Evolutionary conservation across 2,888 invertebrate genomes (phyloP).

Genomic region (Netelia inedita): DNA sequence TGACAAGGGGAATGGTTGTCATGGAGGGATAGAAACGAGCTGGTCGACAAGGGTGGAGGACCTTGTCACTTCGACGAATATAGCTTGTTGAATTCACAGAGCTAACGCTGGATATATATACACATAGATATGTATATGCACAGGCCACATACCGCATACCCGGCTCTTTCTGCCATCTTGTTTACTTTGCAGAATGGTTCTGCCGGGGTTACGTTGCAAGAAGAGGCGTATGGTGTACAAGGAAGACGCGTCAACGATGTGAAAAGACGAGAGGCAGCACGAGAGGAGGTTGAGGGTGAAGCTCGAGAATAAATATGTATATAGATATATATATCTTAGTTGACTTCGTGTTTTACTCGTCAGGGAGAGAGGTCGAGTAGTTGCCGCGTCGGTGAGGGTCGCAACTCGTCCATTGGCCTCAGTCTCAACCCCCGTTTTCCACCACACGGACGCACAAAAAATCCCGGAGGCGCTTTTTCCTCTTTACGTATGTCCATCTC

Average conservation of each 20-base stretch:
- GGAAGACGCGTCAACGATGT: conserved; percentile 30
- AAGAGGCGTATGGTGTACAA: conserved; percentile 9
- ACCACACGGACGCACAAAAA: conserved; percentile 6
- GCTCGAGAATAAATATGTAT: conserved; percentile 28
- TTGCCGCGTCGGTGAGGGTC: conserved; percentile 27
- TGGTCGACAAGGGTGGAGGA: conserved; percentile 28
- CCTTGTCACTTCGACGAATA: conserved; percentile 70
- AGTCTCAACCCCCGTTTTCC: conserved; percentile 13
- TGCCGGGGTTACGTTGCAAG: conserved; percentile 39
- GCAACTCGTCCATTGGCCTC: conserved; percentile 54
- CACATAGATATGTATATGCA: conserved; percentile 3
- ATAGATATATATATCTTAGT: background rate
- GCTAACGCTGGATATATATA: background rate
- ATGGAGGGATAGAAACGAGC: conserved; percentile 9
- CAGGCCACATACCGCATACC: conserved; percentile 20
- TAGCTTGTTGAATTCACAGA: conserved; percentile 81
- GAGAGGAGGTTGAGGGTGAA: conserved; percentile 37
- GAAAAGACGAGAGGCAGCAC: conserved; percentile 35
- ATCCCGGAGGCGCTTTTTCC: conserved; percentile 6
- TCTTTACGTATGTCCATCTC: background rate
- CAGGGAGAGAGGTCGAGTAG: conserved; percentile 48
- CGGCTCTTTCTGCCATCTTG: conserved; percentile 74
- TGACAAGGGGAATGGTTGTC: conserved; percentile 37
- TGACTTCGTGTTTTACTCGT: conserved; percentile 48
- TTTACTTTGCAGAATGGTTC: conserved; percentile 79